A percentile compares a stretch with the other conserved stretches of the same genome.
phyloP scores from a whole-genome alignment of 1,140 invertebrate genomes.

The Ceratoteleas bidentatus region DNA sequence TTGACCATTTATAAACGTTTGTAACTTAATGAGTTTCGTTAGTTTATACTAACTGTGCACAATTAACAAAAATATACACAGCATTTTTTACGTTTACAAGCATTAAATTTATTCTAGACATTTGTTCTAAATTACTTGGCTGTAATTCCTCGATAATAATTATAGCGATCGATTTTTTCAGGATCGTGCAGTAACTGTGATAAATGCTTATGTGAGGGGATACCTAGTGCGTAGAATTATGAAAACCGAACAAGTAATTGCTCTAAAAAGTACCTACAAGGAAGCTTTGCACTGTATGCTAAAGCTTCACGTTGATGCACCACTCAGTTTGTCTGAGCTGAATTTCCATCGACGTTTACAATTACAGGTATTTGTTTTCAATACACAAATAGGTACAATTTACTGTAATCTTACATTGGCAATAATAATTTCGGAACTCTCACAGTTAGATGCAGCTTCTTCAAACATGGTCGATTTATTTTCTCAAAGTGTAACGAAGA shows the following conservation, averaged over 20 bases:
- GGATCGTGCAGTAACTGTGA: constrained; percentile 84
- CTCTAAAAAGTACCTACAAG: constrained; percentile 89
- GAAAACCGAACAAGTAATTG: constrained; percentile 89
- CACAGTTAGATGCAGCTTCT: constrained; percentile 78
- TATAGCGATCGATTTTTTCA: constrained; percentile 70
- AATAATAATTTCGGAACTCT: too few relatives aligned
- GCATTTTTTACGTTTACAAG: too few relatives aligned
- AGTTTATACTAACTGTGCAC: too few relatives aligned
- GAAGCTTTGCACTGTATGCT: constrained; percentile 89
- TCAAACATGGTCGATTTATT: constrained; percentile 79
- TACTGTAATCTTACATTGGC: too few relatives aligned
- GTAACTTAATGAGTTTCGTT: too few relatives aligned
- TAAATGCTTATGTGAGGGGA: constrained; percentile 89
- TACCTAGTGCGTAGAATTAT: constrained; percentile 90
- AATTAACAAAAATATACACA: too few relatives aligned
- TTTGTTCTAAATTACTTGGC: too few relatives aligned
- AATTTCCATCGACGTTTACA: constrained; percentile 78
- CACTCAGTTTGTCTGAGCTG: constrained; percentile 77
- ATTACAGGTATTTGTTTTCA: constrained; percentile 77
- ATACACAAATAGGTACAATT: too few relatives aligned
- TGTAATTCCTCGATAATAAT: not conserved
- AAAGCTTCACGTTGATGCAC: constrained; percentile 86
- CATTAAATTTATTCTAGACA: too few relatives aligned
- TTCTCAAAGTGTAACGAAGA: constrained; percentile 70
- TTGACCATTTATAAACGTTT: too few relatives aligned